Conservation (phyloP, 2,113 vertebrate species). For the Oncorhynchus tshawytscha region DNA sequence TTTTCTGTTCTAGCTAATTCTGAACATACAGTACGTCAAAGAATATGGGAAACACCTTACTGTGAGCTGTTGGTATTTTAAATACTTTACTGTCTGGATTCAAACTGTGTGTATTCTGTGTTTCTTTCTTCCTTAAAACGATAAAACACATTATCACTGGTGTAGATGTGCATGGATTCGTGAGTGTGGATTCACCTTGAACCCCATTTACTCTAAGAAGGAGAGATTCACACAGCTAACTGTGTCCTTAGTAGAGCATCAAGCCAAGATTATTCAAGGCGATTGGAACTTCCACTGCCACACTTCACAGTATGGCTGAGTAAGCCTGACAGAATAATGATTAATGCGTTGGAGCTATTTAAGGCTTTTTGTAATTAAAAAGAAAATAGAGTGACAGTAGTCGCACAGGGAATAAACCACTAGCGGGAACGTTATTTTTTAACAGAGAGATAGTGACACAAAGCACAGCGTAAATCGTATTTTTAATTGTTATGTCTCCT, state of each 20-base stretch:
- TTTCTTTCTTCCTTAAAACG: too few species aligned
- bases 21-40: too few species aligned
- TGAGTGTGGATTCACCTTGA: slow-evolving; percentile 33
- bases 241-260: neutral
- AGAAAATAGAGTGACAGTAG: slow-evolving; percentile 27
- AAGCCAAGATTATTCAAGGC: slow-evolving; percentile 10
- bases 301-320: slow-evolving; percentile 22
- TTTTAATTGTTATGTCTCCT: neutral
- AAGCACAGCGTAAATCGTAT: neutral
- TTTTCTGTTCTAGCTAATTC: too few species aligned
- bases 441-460: neutral
- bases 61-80: too few species aligned
- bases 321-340: slow-evolving; percentile 41
- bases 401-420: slow-evolving; percentile 38
- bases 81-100: too few species aligned
- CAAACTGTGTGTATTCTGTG: too few species aligned
- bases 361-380: slow-evolving; percentile 59
- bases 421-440: slow-evolving; percentile 27
- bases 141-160: too few species aligned
- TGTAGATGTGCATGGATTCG: neutral
- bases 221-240: neutral
- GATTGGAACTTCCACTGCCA: slow-evolving; percentile 6
- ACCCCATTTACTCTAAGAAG: neutral
- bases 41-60: too few species aligned
- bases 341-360: slow-evolving; percentile 46